Base-by-base conservation (phyloP, 2,888 invertebrate species). In the Dione vanillae region DNA sequence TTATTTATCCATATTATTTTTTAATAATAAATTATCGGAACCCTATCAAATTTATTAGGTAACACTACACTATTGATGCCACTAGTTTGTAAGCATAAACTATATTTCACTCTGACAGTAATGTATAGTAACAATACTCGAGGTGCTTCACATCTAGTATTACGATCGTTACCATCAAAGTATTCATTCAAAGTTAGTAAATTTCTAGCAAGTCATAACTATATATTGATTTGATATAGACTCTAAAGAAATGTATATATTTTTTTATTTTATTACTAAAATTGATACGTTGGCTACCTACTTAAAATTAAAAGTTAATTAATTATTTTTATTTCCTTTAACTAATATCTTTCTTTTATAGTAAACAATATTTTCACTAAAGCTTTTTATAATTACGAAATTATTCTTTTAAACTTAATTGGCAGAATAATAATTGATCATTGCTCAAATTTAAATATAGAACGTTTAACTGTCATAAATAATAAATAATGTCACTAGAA, bases 131-230 rank as follows among this genome's bases (percentile, higher is more conserved):
- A 43, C 56, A 27, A 20, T 14, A 61, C 58, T 41, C 16, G n/a
- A 27, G n/a, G 12, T 11, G n/a, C n/a, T 59, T 67, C 43, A 67
- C 51, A 41, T 27, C 41, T 41, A 3, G 27, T 43, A 51, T 61
- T 67, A 51, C 19, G 27, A 58, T 47, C 20, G 56, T 56, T 56
- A 16, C 19, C 20, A 11, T 56, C 47, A 8, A 47, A 58, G n/a
- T 62, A 16, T 51, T 35, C 20, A 45, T 61, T 54, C 37, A 62
- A 43, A 51, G 14, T 54, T 37, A 54, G 14, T 62, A 16, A 45
- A 68, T 52, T 68, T 20, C 51, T 52, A 43, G 62, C 52, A 68
- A 62, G 68, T 43, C 52, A 68, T 62, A 54, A 54, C 37, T 62
- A 68, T 62, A 62, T 62, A 54, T 62, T 43, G 59, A 68, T 41